These are phyloP conservation scores for Anarrhichthys ocellatus DNA, from an alignment of 2,113 vertebrate genomes.

Conservation along the genomic window DNA sequence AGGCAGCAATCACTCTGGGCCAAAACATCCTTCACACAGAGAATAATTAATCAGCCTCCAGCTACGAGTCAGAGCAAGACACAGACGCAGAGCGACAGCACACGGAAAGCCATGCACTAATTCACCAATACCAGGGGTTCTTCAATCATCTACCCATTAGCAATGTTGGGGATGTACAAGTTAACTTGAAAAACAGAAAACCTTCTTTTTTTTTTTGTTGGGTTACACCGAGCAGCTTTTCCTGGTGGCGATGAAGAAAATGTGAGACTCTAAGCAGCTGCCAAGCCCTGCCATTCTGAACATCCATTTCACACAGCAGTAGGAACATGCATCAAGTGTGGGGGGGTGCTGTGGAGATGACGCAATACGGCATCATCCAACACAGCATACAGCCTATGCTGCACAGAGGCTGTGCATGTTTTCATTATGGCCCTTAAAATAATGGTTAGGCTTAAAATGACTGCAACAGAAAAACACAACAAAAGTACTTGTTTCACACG, in stretches of 20 bases:
- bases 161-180: not conserved
- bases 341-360: not conserved
- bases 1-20: constrained; percentile 69
- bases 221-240: not conserved
- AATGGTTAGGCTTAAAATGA: no score
- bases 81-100: constrained; percentile 10
- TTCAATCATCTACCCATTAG: not conserved
- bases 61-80: constrained; percentile 36
- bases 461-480: no score
- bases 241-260: not conserved
- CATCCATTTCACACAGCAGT: not conserved
- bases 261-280: not conserved
- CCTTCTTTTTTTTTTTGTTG: not conserved
- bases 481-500: no score
- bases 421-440: not conserved
- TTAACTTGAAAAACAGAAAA: not conserved
- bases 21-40: constrained; percentile 70
- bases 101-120: not conserved
- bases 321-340: not conserved
- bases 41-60: constrained; percentile 79
- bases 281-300: not conserved
- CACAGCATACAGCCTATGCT: not conserved
- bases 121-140: not conserved
- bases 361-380: not conserved
- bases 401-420: not conserved